These are phyloP conservation scores for Malurus melanocephalus DNA, from an alignment of 2,113 vertebrate genomes.

Conservation along the genomic window DNA sequence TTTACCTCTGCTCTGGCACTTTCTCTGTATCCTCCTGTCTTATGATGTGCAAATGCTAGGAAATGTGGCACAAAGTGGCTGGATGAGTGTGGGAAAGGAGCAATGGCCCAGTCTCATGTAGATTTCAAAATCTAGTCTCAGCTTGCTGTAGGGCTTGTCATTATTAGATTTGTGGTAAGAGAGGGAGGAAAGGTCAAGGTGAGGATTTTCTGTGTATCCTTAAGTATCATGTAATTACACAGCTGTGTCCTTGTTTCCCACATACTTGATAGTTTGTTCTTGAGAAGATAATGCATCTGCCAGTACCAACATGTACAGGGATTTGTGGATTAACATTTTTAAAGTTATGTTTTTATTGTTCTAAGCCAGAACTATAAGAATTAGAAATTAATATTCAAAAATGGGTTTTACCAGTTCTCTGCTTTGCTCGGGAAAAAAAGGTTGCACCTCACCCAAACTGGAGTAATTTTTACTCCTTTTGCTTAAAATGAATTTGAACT, in stretches of 20 bases:
- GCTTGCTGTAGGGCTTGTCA: not conserved
- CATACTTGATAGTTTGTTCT: not conserved
- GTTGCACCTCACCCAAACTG: not conserved
- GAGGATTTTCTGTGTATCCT: not conserved
- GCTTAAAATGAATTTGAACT: not conserved
- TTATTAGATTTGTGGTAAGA: not conserved
- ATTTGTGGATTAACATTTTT: not conserved
- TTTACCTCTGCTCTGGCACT: not conserved
- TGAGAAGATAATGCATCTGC: not conserved
- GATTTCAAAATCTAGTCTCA: not conserved
- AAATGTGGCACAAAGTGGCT: not conserved
- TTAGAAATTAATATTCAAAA: not conserved
- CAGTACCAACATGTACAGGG: not conserved
- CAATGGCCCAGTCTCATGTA: not conserved
- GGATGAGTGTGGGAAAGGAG: not conserved
- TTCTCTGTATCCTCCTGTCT: not conserved
- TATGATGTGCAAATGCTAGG: not conserved
- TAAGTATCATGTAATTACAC: not conserved
- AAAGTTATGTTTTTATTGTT: not conserved
- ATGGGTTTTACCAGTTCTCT: not conserved
- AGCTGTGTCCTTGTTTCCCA: not conserved
- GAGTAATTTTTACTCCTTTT: not conserved
- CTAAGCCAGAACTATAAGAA: not conserved
- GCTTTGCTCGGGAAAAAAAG: not conserved
- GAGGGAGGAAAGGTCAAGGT: not conserved